A percentile compares a stretch with the other conserved stretches of the same genome.
Evolutionary conservation across 2,113 vertebrate genomes (phyloP).

Genomic region (Orthonyx spaldingii): DNA sequence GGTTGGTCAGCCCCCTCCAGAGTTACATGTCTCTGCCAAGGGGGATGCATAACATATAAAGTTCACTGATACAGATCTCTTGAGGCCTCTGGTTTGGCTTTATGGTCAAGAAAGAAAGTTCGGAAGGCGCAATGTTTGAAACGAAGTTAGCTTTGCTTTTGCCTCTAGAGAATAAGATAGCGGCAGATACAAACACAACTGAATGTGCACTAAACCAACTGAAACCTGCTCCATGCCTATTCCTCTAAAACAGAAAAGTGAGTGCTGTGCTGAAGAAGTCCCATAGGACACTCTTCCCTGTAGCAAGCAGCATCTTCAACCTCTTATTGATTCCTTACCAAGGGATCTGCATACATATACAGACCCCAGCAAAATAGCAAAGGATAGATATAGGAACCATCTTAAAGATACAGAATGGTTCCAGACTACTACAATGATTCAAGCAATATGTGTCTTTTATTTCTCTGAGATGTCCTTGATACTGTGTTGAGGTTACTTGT

Average conservation of each 20-base stretch:
- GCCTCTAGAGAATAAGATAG: not conserved
- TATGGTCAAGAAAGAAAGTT: not conserved
- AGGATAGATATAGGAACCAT: not conserved
- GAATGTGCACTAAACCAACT: not conserved
- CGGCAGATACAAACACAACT: not conserved
- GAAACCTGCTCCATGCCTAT: not conserved
- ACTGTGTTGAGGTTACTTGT: not conserved
- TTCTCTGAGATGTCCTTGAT: not conserved
- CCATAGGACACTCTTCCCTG: not conserved
- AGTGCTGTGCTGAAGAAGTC: not conserved
- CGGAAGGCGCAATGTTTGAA: not conserved
- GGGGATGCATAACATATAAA: not conserved
- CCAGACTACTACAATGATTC: not conserved
- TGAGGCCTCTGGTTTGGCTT: not conserved
- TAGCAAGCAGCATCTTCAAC: not conserved
- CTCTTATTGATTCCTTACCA: conserved; percentile 3
- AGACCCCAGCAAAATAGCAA: not conserved
- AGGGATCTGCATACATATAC: not conserved
- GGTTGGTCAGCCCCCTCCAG: not conserved
- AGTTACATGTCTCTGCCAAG: not conserved
- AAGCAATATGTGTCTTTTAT: not conserved
- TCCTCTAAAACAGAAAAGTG: not conserved
- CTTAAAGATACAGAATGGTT: not conserved
- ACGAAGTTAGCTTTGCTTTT: not conserved
- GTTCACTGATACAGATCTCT: conserved; percentile 1